Conservation (phyloP, 2,797 vertebrate species). For the Gymnoscopelus microlampas region DNA sequence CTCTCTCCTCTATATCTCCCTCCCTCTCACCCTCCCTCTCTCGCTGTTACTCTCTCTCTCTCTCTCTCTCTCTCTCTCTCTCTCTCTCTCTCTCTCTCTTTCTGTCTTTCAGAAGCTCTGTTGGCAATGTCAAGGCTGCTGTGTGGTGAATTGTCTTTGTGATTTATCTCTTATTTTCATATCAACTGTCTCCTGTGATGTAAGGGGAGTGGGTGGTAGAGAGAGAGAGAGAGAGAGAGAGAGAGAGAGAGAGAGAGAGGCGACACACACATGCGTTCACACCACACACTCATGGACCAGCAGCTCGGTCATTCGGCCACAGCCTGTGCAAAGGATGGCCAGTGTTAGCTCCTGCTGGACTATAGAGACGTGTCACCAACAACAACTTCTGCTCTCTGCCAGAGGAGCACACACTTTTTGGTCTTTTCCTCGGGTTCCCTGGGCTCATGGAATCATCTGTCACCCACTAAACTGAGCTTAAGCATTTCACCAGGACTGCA, state of each 20-base stretch:
- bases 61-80: constrained; percentile 4
- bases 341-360: constrained; percentile 51
- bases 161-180: constrained; percentile 78
- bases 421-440: constrained; percentile 31
- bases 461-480: constrained; percentile 35
- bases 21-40: constrained; percentile 12
- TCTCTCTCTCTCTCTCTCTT: constrained; percentile 3
- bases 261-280: constrained; percentile 26
- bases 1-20: constrained; percentile 18
- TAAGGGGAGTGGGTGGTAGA: constrained; percentile 55
- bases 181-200: constrained; percentile 65
- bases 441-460: constrained; percentile 33
- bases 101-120: constrained; percentile 62
- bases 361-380: constrained; percentile 53
- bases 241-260: constrained; percentile 9
- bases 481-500: constrained; percentile 48
- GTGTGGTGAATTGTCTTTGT: constrained; percentile 66
- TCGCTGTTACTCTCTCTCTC: neutral
- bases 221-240: constrained; percentile 15
- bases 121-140: constrained; percentile 81
- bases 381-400: constrained; percentile 43
- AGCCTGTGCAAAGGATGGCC: constrained; percentile 49
- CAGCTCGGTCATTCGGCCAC: constrained; percentile 37
- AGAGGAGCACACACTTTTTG: constrained; percentile 29
- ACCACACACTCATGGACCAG: constrained; percentile 40